Evolutionary conservation across 1,140 invertebrate species (phyloP), one percentile per base, ranked within the genome.

Genomic region (Procambarus virginalis): DNA sequence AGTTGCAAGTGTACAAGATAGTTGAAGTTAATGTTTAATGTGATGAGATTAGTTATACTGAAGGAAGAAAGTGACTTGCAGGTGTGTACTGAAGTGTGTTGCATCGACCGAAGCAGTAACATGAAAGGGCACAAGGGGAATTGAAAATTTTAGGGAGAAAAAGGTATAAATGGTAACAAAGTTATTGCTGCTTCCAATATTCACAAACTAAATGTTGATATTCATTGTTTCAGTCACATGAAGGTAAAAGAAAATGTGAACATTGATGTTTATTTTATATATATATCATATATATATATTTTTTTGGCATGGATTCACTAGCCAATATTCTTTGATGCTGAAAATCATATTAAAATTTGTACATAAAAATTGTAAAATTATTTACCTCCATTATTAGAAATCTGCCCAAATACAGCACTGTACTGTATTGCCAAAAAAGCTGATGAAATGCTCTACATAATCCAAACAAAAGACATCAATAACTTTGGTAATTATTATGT

Each of bases 251-350:
- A 81, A 81, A 22, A 49, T 79, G 49, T 34, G 4, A 51, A 22
- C 77, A 51, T n/a, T 10, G n/a, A 70, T 77, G 46, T 87, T 70
- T 87, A 80, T 81, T 87, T 34, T 34, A 34, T 34, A 34, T 34
- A 34, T 34, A 34, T 34, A 34, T 34, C 1, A 34, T 34, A 34
- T 34, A 34, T 34, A 34, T 80, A 51, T 87, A 87, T 87, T 70
- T 86, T 86, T 85, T 87, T 87, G 77, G 78, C 86, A 87, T 87
- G 78, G 78, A 80, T 64, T 87, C 86, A 87, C 86, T 87, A 87
- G 86, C 86, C 86, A 87, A 87, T 87, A 34, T 46, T 87, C 48
- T 86, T 55, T 80, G 77, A 87, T 87, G 45, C 34, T 87, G 78
- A 87, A 87, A 87, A 48, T 75, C 64, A 64, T 86, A 86, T 79